These are phyloP conservation scores for Acestrorhynchus altus DNA, from an alignment of 2,797 vertebrate species.

Conservation along the genomic window DNA sequence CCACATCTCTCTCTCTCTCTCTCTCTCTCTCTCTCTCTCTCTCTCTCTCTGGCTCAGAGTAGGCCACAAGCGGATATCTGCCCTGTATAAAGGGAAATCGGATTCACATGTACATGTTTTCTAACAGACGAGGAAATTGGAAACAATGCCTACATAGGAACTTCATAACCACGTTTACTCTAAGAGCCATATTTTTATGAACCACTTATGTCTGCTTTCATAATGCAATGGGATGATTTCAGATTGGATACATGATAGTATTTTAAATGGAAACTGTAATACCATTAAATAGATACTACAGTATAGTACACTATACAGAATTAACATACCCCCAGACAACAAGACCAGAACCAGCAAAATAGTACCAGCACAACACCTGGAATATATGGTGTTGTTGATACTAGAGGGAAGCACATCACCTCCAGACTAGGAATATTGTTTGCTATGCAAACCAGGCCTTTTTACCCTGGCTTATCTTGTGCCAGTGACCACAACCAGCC, in stretches of 20 bases:
- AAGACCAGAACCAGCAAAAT: too few species aligned
- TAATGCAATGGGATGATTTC: background rate
- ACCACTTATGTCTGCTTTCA: background rate
- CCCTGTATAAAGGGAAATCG: conserved; percentile 1
- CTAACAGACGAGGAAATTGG: background rate
- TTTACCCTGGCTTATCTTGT: too few species aligned
- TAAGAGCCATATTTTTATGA: background rate
- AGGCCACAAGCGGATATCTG: background rate
- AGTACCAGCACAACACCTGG: too few species aligned
- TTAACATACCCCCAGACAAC: too few species aligned
- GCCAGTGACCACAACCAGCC: too few species aligned
- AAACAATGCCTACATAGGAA: background rate
- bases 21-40: background rate
- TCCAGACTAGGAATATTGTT: too few species aligned
- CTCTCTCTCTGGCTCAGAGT: background rate
- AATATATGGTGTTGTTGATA: too few species aligned
- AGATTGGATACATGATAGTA: background rate
- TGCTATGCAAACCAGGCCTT: too few species aligned
- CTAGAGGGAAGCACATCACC: too few species aligned
- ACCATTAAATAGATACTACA: too few species aligned
- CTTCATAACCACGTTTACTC: background rate
- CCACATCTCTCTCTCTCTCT: conserved; percentile 53
- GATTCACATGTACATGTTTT: background rate
- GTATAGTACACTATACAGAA: too few species aligned
- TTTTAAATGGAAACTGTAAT: background rate